These are phyloP conservation scores for Cuniculus paca DNA, from an alignment of 2,797 vertebrate genomes.

Conservation along the genomic window DNA sequence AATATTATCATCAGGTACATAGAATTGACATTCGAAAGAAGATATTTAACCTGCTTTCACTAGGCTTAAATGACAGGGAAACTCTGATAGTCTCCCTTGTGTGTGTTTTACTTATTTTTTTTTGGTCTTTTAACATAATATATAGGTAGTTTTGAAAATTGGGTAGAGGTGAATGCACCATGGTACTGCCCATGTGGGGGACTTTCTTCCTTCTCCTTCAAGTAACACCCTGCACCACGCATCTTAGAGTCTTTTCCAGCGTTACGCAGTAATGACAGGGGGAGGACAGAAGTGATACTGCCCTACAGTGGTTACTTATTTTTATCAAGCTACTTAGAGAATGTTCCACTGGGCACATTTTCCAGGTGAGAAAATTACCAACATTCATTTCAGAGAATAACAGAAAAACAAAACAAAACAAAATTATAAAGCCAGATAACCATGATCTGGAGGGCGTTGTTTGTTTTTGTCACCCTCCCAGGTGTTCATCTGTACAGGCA, in stretches of 20 bases:
- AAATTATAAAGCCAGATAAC: slow-evolving; percentile 55
- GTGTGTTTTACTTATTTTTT: not conserved
- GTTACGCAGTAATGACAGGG: not conserved
- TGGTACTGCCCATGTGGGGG: not conserved
- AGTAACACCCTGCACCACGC: not conserved
- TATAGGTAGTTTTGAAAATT: not conserved
- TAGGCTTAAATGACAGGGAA: not conserved
- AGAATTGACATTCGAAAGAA: not conserved
- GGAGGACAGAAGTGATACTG: not conserved
- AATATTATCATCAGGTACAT: not conserved
- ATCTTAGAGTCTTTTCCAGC: not conserved
- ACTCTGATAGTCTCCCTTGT: not conserved
- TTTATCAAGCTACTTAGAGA: slow-evolving; percentile 51
- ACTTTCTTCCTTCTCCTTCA: not conserved
- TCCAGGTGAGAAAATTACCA: slow-evolving; percentile 65
- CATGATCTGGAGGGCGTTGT: not conserved
- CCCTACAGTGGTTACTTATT: not conserved
- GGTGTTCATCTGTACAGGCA: not conserved
- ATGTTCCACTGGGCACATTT: slow-evolving; percentile 62
- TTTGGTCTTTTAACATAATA: not conserved
- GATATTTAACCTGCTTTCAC: not conserved
- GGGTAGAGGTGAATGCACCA: not conserved
- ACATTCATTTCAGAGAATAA: slow-evolving; percentile 71
- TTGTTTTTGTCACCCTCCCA: slow-evolving; percentile 13
- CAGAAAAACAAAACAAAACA: slow-evolving; percentile 8